Evolutionary conservation across 2,888 invertebrate species (phyloP).

Genomic region (Noctua comes): DNA sequence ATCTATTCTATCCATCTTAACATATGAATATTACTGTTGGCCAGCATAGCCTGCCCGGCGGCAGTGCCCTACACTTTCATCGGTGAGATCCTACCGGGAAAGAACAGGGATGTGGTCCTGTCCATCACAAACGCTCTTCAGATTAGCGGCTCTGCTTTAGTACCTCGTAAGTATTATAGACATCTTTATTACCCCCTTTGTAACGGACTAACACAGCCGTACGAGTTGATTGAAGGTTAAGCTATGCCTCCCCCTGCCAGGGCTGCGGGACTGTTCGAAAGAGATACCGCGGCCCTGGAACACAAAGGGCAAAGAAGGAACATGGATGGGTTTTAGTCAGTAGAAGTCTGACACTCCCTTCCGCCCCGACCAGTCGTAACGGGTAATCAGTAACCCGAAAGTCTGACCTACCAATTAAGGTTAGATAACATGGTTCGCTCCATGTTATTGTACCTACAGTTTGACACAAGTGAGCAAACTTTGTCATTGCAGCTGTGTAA

Average conservation of each 20-base stretch:
- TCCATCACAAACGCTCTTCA: constrained; percentile 86
- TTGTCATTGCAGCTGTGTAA: not conserved
- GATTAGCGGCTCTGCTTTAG: constrained; percentile 81
- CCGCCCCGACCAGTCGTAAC: too few relatives aligned
- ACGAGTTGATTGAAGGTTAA: not conserved
- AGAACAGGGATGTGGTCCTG: constrained; percentile 81
- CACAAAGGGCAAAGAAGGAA: too few relatives aligned
- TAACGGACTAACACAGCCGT: not conserved
- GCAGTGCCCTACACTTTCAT: constrained; percentile 86
- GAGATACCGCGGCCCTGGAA: too few relatives aligned
- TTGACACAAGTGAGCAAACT: not conserved
- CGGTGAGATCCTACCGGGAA: constrained; percentile 84
- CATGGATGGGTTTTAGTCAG: too few relatives aligned
- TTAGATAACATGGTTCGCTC: too few relatives aligned
- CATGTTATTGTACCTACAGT: not conserved
- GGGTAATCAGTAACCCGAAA: not conserved
- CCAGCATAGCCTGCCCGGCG: constrained; percentile 86
- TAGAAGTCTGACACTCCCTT: too few relatives aligned
- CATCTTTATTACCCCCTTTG: not conserved
- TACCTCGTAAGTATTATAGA: constrained; percentile 80
- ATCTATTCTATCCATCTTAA: constrained; percentile 5
- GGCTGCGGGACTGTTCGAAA: too few relatives aligned
- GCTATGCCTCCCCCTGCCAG: not conserved
- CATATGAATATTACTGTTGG: constrained; percentile 58
- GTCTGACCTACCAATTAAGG: not conserved